These are phyloP conservation scores for Phalanger gymnotis DNA, from an alignment of 2,797 vertebrate genomes.

Conservation along the genomic window DNA sequence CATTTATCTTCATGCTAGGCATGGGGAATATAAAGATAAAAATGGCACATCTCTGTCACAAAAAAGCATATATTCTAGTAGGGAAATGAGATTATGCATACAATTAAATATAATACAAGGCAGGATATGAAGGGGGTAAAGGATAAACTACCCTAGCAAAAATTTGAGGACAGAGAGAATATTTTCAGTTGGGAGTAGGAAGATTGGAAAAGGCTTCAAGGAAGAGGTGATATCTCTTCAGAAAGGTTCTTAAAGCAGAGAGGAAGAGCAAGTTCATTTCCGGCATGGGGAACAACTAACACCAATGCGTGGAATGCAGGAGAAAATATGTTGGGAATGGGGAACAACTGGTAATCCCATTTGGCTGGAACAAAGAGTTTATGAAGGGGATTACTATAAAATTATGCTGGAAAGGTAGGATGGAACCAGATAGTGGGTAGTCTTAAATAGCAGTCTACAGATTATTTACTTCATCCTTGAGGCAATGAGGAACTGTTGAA, in stretches of 20 bases:
- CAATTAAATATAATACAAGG: background rate
- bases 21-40: background rate
- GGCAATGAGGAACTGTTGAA: background rate
- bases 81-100: background rate
- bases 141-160: background rate
- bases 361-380: background rate
- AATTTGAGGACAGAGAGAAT: background rate
- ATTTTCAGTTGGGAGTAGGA: background rate
- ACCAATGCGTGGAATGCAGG: background rate
- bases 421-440: background rate
- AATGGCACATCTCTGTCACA: background rate
- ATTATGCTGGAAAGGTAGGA: background rate
- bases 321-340: background rate
- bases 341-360: background rate
- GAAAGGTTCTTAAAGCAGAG: background rate
- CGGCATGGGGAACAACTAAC: background rate
- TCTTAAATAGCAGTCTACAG: background rate
- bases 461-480: background rate
- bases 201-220: background rate
- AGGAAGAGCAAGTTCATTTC: background rate
- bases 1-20: background rate
- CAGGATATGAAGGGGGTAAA: background rate
- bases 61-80: background rate
- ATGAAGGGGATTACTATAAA: background rate
- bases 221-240: background rate